These are phyloP conservation scores for Arctocebus calabarensis DNA, from an alignment of 2,797 vertebrate genomes.

Conservation along the genomic window DNA sequence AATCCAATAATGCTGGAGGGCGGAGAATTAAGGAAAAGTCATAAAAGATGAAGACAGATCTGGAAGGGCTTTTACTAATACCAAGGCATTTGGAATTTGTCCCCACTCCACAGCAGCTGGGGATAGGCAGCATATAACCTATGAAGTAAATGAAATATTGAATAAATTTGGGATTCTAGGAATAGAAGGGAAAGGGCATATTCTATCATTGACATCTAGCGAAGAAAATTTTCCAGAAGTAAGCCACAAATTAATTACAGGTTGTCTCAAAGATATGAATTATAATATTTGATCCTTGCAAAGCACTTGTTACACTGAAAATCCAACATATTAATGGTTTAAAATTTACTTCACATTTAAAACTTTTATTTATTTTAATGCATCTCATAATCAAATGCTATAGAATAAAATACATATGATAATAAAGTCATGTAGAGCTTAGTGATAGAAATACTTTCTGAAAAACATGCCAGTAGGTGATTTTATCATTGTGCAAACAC, in stretches of 20 bases:
- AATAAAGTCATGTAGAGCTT: background rate
- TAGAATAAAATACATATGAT: background rate
- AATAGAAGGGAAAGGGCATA: background rate
- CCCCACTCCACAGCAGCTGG: background rate
- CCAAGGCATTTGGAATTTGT: background rate
- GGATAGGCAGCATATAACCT: background rate
- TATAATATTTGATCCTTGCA: background rate
- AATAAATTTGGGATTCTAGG: background rate
- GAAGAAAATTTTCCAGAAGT: background rate
- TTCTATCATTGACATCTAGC: background rate
- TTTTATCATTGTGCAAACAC: background rate
- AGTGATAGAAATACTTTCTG: too few species aligned
- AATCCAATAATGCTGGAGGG: background rate
- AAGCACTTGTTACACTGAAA: background rate
- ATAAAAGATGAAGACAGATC: background rate
- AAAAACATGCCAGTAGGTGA: background rate
- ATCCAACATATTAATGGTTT: background rate
- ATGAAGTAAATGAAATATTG: background rate
- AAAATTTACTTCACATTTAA: conserved; percentile 25
- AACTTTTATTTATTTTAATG: conserved; percentile 19
- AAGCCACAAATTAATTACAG: background rate
- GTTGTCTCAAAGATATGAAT: background rate
- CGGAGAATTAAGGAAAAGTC: background rate
- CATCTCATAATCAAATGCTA: background rate
- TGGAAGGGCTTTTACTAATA: background rate